A percentile compares a stretch with the other conserved stretches of the same genome.
Conservation (phyloP, 2,888 invertebrate genomes). For the Nysson spinosus region DNA sequence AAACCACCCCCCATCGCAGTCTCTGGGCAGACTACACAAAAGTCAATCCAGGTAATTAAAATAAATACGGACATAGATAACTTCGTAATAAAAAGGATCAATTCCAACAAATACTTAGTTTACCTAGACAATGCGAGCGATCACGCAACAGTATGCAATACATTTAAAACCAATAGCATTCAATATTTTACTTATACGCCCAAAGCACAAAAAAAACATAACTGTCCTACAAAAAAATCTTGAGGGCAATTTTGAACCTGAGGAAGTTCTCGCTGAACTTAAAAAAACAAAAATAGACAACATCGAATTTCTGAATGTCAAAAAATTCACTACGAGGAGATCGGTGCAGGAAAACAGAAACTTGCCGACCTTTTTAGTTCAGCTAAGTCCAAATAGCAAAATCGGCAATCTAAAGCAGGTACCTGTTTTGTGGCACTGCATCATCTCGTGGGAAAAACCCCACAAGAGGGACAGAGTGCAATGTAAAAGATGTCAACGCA, state of each 20-base stretch:
- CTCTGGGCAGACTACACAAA: too few relatives aligned
- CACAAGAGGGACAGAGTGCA: neutral
- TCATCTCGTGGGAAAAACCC: too few relatives aligned
- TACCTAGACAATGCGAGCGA: too few relatives aligned
- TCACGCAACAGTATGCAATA: neutral
- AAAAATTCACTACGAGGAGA: neutral
- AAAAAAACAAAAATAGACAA: too few relatives aligned
- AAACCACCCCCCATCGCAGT: too few relatives aligned
- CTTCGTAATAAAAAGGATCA: neutral
- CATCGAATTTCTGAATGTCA: neutral
- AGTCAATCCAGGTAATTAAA: too few relatives aligned
- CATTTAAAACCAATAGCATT: neutral
- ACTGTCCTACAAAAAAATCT: neutral
- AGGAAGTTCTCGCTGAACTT: neutral
- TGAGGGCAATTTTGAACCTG: neutral
- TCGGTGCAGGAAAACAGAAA: neutral
- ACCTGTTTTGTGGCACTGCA: too few relatives aligned
- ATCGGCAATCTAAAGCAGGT: too few relatives aligned
- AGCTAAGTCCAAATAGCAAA: neutral
- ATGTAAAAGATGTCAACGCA: neutral
- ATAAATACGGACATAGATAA: too few relatives aligned
- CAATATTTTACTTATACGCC: neutral
- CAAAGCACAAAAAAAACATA: neutral
- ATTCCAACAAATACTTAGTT: neutral
- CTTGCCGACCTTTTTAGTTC: neutral